phyloP scores from a whole-genome alignment of 1,140 invertebrate genomes.

The Conus betulinus region DNA sequence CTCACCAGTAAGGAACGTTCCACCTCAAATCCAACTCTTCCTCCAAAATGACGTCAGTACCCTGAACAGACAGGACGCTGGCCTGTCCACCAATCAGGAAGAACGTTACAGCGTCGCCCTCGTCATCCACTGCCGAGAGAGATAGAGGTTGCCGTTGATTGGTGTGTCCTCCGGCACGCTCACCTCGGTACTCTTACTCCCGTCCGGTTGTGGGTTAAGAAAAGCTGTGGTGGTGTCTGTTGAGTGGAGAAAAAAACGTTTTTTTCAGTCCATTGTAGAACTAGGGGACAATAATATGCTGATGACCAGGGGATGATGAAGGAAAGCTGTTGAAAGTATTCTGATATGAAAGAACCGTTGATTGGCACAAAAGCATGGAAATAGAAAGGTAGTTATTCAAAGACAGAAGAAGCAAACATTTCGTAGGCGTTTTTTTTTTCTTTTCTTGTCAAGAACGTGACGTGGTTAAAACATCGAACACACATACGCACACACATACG shows the following conservation, averaged over 20 bases:
- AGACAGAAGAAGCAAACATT: too few relatives aligned
- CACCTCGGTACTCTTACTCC: background rate
- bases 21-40: constrained; percentile 8
- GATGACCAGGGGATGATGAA: too few relatives aligned
- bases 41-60: background rate
- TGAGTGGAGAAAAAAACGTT: background rate
- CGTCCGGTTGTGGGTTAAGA: background rate
- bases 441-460: too few relatives aligned
- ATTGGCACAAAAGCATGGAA: too few relatives aligned
- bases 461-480: too few relatives aligned
- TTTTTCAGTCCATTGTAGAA: too few relatives aligned
- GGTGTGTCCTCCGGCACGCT: background rate
- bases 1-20: background rate
- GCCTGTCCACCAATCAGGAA: background rate
- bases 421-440: too few relatives aligned
- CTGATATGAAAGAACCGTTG: too few relatives aligned
- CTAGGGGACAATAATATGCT: too few relatives aligned
- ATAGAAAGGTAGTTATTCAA: too few relatives aligned
- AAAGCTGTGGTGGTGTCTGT: constrained; percentile 6
- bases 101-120: constrained; percentile 23
- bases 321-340: too few relatives aligned
- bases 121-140: background rate
- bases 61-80: background rate
- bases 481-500: too few relatives aligned
- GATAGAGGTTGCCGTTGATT: background rate